These are phyloP conservation scores for Homarus gammarus DNA, from an alignment of 2,888 invertebrate species.

Conservation along the genomic window DNA sequence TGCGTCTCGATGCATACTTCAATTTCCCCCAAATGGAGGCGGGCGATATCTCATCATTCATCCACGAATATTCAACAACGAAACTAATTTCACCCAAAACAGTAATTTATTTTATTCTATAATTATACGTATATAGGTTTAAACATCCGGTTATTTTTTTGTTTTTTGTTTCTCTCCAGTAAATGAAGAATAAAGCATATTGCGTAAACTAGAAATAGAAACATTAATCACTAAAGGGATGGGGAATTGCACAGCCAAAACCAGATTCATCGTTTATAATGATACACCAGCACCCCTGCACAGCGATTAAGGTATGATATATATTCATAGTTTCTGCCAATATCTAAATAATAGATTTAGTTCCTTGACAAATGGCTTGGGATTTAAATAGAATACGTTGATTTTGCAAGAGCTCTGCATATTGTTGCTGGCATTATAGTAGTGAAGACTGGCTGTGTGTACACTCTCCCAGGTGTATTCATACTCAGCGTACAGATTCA, in stretches of 20 bases:
- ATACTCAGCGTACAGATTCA: too few species aligned
- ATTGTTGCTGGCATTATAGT: background rate
- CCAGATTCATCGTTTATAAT: background rate
- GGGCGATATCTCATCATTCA: background rate
- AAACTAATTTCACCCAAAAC: background rate
- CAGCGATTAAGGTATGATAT: background rate
- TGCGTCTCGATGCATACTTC: background rate
- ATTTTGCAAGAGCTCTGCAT: background rate
- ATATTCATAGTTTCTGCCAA: conserved; percentile 2
- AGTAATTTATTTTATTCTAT: background rate
- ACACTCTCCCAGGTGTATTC: background rate
- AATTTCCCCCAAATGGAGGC: background rate
- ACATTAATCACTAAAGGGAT: background rate
- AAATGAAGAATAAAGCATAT: background rate
- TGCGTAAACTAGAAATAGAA: background rate
- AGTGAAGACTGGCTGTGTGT: background rate
- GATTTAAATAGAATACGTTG: background rate
- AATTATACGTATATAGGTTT: too few species aligned
- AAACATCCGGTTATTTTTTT: background rate
- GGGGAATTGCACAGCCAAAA: background rate
- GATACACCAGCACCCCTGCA: background rate
- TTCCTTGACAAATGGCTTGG: background rate
- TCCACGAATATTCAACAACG: background rate
- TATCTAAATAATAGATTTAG: conserved; percentile 1
- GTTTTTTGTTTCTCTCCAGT: background rate